Evolutionary conservation across 2,797 vertebrate genomes (phyloP), one percentile per base, ranked within the genome.

Genomic region (Lophotriccus pileatus): DNA sequence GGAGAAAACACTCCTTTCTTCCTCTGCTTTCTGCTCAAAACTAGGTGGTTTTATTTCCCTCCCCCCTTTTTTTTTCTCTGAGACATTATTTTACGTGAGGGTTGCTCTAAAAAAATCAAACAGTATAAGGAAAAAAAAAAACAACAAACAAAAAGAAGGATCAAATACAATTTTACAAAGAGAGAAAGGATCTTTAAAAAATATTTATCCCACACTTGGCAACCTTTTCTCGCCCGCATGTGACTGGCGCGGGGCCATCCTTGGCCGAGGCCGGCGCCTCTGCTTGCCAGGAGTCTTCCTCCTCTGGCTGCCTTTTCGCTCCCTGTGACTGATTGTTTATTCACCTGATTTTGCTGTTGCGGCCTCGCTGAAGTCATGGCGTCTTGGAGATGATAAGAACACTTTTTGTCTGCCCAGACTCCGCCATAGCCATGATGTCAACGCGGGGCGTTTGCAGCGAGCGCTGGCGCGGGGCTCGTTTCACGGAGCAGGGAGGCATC

Each of bases 251-350:
- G 10, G 76, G 87, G 97, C 98, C 98, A 97, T 69, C 94, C 97
- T 97, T 97, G 95, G 96, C 96, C 52, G 73, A 53, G 94, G 68
- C 80, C 12, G 4, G 22, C 23, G 69, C 82, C 69, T 94, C 64
- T 1, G 66, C 98, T 98, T 99, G 98, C 98, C 98, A 98, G 98
- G 98, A 97, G 98, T 98, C 97, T 97, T 96, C 91, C 87, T 96
- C 96, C 81, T 66, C 94, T 95, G 96, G 96, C 95, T 64, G 50
- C n/a, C 0, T 84, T 94, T 81, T 91, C 93, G 12, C 85, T 95
- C 83, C 58, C 69, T 88, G 55, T 87, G 91, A 93, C 92, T 49
- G 87, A 81, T 89, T 96, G 94, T 97, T 96, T 96, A 70, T 97
- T 97, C 96, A 97, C 96, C 96, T 96, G 97, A 95, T 90, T 84